Conservation (phyloP, 2,888 invertebrate genomes). For the Parnassius smintheus region DNA sequence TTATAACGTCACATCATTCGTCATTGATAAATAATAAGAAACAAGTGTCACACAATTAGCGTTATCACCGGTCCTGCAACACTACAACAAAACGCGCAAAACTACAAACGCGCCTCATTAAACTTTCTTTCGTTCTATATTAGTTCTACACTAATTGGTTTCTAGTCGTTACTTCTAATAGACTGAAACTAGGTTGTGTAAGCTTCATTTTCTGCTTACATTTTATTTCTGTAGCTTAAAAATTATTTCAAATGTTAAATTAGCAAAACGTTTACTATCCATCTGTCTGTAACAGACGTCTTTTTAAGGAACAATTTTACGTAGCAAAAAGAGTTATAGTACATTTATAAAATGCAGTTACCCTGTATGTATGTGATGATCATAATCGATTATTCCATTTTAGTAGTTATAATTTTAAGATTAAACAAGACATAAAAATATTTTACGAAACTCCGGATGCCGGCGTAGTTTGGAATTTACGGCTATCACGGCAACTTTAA, state of each 20-base stretch:
- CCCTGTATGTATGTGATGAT: too few species aligned
- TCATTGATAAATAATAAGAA: neutral
- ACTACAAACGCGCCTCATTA: constrained; percentile 13
- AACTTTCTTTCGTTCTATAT: constrained; percentile 19
- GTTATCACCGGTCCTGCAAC: constrained; percentile 6
- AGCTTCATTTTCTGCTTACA: constrained; percentile 10
- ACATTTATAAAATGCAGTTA: too few species aligned
- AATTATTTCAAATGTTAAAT: neutral
- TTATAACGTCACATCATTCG: too few species aligned
- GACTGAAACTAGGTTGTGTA: constrained; percentile 18
- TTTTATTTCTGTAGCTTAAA: constrained; percentile 9
- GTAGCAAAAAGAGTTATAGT: too few species aligned
- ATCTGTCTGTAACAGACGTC: too few species aligned
- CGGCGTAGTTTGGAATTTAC: too few species aligned
- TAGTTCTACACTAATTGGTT: constrained; percentile 24
- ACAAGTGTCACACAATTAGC: constrained; percentile 11
- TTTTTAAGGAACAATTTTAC: too few species aligned
- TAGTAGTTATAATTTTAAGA: too few species aligned
- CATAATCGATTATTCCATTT: too few species aligned
- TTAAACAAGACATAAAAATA: too few species aligned
- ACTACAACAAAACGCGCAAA: constrained; percentile 7
- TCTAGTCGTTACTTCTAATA: constrained; percentile 21
- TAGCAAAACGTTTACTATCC: too few species aligned
- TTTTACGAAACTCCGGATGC: too few species aligned
- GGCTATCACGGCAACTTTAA: neutral